Base-by-base conservation (phyloP, 2,888 invertebrate genomes). In the Polylopha cassiicola region DNA sequence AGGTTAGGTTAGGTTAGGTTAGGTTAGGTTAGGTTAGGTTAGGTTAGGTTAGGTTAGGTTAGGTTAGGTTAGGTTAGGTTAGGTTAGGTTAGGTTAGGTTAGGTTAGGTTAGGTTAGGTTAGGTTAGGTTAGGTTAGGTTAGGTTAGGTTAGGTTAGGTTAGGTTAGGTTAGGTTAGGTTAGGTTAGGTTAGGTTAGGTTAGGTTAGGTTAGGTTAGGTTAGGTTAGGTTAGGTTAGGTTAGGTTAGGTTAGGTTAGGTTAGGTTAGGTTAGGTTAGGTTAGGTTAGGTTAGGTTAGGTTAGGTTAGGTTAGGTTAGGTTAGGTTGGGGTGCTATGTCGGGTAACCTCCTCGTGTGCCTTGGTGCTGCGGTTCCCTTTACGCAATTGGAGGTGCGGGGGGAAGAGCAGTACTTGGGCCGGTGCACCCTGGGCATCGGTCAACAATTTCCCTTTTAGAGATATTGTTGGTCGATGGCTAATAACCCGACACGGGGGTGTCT, bases 91-190 rank as follows among this genome's bases (percentile, higher is more conserved):
- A 29, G 29, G 29, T 29, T 29, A 29, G 29, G 29, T 29, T 29
- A 16, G 29, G 29, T 29, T 29, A 29, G 29, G 29, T 29, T 29
- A 29, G 29, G 29, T 29, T 29, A 17, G 29, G 29, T 29, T 26
- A 26, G 26, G 26, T 26, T 26, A 11, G 24, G 3, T n/a, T 10
- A n/a, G 11, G 9, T 3, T 2, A 13, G 3, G n/a, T n/a, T 2
- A 7, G n/a, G 14, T 2, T 8, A 11, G n/a, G 13, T 2, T 7
- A 17, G 18, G 29, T 16, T 29, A 17, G 18, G 29, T 16, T 29
- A 17, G 18, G 29, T 16, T 29, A 29, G 29, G 29, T 29, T 29
- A 29, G 29, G 29, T 29, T 29, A 29, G 29, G 29, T 29, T 29
- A 16, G 29, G 29, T 29, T 29, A 29, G 29, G 29, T 29, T 29